A percentile compares a stretch with the other conserved stretches of the same genome.
Evolutionary conservation across 2,888 invertebrate genomes (phyloP).

Genomic region (Callinectes sapidus): DNA sequence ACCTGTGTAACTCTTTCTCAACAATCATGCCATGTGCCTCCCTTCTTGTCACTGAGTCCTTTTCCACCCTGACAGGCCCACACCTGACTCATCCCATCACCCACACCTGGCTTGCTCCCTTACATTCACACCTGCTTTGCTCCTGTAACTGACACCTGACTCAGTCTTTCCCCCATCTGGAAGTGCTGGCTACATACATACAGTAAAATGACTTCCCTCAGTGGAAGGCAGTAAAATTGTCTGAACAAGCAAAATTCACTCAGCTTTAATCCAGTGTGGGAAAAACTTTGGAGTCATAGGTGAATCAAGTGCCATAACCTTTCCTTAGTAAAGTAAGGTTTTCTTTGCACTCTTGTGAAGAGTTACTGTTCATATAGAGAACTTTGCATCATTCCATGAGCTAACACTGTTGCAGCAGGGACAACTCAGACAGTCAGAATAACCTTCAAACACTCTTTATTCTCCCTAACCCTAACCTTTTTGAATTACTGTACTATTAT

Average conservation of each 20-base stretch:
- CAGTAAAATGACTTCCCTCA: not conserved
- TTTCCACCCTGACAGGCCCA: not conserved
- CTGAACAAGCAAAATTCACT: not conserved
- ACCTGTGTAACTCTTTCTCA: not conserved
- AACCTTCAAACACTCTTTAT: not conserved
- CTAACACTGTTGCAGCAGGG: not conserved
- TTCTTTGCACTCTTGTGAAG: not conserved
- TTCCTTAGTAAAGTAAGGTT: not conserved
- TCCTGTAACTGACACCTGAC: not conserved
- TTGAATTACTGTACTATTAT: not conserved
- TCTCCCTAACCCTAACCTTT: not conserved
- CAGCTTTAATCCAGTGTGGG: not conserved
- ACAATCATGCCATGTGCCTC: not conserved
- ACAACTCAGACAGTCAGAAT: not conserved
- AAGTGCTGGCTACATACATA: not conserved
- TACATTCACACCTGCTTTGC: not conserved
- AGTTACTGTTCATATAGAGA: not conserved
- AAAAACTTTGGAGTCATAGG: not conserved
- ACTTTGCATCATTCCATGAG: conserved; percentile 6
- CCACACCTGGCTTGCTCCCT: not conserved
- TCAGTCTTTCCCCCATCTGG: not conserved
- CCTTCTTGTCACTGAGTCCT: not conserved
- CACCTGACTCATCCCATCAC: not conserved
- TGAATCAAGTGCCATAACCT: conserved; percentile 7
- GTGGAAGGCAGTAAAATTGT: not conserved